A percentile compares a stretch with the other conserved stretches of the same genome.
Conservation (phyloP, 2,888 invertebrate genomes). For the Rhagonycha lutea region DNA sequence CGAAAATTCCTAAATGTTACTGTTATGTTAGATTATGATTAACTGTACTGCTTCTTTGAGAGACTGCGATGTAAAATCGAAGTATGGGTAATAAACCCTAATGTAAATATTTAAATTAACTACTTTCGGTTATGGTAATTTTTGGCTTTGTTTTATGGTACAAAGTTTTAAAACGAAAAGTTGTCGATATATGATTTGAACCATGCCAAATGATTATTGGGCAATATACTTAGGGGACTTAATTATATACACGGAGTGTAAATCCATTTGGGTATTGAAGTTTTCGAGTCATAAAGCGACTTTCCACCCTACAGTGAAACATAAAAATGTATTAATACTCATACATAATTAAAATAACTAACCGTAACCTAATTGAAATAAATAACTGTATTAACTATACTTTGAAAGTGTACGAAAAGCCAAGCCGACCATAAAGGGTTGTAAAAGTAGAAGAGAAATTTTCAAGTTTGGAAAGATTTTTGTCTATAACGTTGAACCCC, state of each 20-base stretch:
- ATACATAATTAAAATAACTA: not conserved
- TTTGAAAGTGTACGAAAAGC: not conserved
- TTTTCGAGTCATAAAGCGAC: not conserved
- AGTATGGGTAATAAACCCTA: not conserved
- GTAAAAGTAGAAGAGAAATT: constrained; percentile 19
- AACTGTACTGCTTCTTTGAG: not conserved
- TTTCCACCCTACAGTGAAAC: not conserved
- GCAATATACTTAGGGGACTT: not conserved
- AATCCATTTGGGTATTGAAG: not conserved
- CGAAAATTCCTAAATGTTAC: not conserved
- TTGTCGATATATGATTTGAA: not conserved
- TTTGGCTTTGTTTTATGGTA: not conserved
- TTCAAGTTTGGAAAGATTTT: constrained; percentile 17
- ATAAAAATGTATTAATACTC: not conserved
- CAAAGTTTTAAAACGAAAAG: not conserved
- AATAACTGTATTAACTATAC: not conserved
- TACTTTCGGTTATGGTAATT: not conserved
- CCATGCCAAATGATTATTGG: not conserved
- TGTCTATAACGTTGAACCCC: constrained; percentile 19
- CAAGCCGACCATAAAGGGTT: constrained; percentile 25
- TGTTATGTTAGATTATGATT: not conserved
- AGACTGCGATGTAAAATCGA: not conserved
- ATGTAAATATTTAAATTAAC: not conserved
- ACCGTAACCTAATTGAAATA: not conserved
- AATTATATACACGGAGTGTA: not conserved